phyloP scores from a whole-genome alignment of 2,888 invertebrate species.

The Ceramica pisi region DNA sequence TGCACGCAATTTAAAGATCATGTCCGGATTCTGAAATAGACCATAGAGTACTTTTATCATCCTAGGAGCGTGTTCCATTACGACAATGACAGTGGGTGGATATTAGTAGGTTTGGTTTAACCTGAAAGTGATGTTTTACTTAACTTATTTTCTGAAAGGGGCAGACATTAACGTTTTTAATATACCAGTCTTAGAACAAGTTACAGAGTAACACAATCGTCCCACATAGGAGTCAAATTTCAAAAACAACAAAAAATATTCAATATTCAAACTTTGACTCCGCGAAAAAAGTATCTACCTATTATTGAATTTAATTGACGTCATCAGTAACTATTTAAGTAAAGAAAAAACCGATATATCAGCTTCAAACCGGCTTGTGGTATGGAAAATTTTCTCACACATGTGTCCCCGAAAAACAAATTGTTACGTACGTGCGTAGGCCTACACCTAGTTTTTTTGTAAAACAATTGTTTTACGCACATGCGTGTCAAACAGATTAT shows the following conservation, averaged over 20 bases:
- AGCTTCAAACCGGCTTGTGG: slow-evolving; percentile 26
- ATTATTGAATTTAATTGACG: slow-evolving; percentile 14
- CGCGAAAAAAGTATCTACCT: not conserved
- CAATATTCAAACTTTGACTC: slow-evolving; percentile 4
- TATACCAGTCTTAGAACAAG: too few relatives aligned
- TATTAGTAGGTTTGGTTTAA: too few relatives aligned
- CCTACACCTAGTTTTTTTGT: slow-evolving; percentile 40
- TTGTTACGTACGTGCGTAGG: slow-evolving; percentile 39
- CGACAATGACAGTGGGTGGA: too few relatives aligned
- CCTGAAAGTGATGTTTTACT: too few relatives aligned
- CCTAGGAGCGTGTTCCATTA: too few relatives aligned
- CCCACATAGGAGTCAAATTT: not conserved
- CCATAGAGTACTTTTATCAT: too few relatives aligned
- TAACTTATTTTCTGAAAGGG: too few relatives aligned
- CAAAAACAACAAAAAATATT: slow-evolving; percentile 6
- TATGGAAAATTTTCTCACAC: slow-evolving; percentile 65
- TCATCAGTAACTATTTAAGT: slow-evolving; percentile 3
- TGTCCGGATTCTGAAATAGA: too few relatives aligned
- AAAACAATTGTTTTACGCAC: slow-evolving; percentile 49
- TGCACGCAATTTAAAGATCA: too few relatives aligned
- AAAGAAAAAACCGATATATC: not conserved
- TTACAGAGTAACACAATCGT: not conserved
- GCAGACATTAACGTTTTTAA: too few relatives aligned
- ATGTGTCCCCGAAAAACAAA: slow-evolving; percentile 68
- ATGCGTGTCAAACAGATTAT: slow-evolving; percentile 14